These are phyloP conservation scores for Drosophila micromelanica DNA, from an alignment of 1,140 invertebrate species.

Conservation along the genomic window DNA sequence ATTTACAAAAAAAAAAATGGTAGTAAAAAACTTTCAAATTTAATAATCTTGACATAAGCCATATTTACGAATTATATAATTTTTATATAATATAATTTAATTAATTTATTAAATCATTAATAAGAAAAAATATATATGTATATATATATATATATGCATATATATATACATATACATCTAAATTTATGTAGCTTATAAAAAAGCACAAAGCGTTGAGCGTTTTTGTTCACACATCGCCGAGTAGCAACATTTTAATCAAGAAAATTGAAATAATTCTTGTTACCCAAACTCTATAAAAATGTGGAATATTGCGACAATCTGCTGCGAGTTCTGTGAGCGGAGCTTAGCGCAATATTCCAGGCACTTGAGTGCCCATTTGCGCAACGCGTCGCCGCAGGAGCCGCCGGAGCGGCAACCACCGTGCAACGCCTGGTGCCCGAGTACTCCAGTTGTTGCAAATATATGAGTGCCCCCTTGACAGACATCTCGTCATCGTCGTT, in stretches of 20 bases:
- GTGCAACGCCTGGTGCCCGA: conserved; percentile 22
- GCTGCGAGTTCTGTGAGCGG: conserved; percentile 31
- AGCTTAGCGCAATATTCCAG: conserved; percentile 58
- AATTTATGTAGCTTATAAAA: not conserved
- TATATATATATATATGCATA: not conserved
- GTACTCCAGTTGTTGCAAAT: conserved; percentile 76
- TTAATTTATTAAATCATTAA: no score
- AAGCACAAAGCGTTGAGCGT: conserved; percentile 1
- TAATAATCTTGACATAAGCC: no score
- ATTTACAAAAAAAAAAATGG: no score
- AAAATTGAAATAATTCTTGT: conserved; percentile 46
- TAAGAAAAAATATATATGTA: no score
- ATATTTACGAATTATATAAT: no score
- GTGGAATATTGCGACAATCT: conserved; percentile 62
- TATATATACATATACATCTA: not conserved
- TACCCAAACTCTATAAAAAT: conserved; percentile 6
- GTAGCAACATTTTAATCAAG: conserved; percentile 50
- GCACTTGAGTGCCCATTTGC: conserved; percentile 73
- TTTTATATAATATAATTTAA: no score
- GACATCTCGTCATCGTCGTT: conserved; percentile 57
- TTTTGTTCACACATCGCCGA: conserved; percentile 72
- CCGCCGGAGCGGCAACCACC: conserved; percentile 35
- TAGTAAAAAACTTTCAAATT: no score
- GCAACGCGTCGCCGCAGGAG: conserved; percentile 73
- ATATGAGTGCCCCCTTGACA: conserved; percentile 79